Percentiles rank a stretch among this genome's conserved stretches.
Evolutionary conservation across 1,140 invertebrate species (phyloP).

Genomic region (Nymphalis io): DNA sequence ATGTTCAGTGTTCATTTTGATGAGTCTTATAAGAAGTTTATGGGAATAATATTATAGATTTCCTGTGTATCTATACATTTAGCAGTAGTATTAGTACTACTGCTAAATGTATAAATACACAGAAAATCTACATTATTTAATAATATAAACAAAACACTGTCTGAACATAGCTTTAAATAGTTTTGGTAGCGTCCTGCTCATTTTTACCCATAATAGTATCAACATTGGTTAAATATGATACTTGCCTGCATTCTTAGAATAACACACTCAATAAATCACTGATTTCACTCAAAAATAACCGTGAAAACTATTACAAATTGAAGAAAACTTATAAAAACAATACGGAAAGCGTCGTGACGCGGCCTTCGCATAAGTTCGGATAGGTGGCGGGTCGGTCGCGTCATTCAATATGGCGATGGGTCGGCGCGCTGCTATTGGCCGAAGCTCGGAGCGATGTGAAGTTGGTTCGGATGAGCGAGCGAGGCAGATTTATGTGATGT

Average conservation of each 20-base stretch:
- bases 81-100: too few relatives aligned
- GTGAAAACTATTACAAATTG: slow-evolving; percentile 52
- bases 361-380: slow-evolving; percentile 37
- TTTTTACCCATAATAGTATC: slow-evolving; percentile 16
- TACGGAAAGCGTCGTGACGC: slow-evolving; percentile 56
- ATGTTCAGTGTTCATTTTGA: not conserved
- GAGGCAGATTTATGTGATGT: slow-evolving; percentile 73
- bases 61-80: not conserved
- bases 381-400: slow-evolving; percentile 38
- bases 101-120: not conserved
- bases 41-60: not conserved
- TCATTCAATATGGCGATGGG: slow-evolving; percentile 77
- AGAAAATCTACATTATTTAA: slow-evolving; percentile 27
- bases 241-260: slow-evolving; percentile 27
- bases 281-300: slow-evolving; percentile 44
- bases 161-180: slow-evolving; percentile 64
- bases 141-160: slow-evolving; percentile 50
- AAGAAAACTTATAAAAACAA: slow-evolving; percentile 71
- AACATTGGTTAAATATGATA: slow-evolving; percentile 15
- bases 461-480: slow-evolving; percentile 64
- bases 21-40: slow-evolving; percentile 5
- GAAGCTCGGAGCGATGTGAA: slow-evolving; percentile 56
- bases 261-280: slow-evolving; percentile 45
- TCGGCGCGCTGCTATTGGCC: slow-evolving; percentile 58
- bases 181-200: slow-evolving; percentile 47